Evolutionary conservation across 2,888 invertebrate genomes (phyloP).

Genomic region (Dasypolia templi): DNA sequence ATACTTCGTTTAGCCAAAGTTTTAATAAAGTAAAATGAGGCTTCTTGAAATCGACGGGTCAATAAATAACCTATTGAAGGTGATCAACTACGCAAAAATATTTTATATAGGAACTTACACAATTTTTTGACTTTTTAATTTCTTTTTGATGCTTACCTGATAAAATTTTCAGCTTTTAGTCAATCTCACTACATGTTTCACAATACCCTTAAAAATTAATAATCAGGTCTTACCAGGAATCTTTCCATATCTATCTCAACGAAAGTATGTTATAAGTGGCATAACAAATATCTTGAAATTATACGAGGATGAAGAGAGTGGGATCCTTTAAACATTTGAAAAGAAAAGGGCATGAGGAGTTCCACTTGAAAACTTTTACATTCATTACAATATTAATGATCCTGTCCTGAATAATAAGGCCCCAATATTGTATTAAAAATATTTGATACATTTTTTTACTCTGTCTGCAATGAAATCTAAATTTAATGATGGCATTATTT

Average conservation of each 20-base stretch:
- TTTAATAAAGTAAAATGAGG: no score
- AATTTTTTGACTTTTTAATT: no score
- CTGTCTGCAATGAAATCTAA: slow-evolving; percentile 15
- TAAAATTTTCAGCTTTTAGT: background rate
- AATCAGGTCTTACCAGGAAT: background rate
- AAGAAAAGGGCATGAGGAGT: no score
- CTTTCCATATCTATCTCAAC: no score
- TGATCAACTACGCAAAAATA: background rate
- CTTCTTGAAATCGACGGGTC: no score
- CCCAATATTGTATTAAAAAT: slow-evolving; percentile 23
- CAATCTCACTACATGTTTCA: background rate
- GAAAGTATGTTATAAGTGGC: slow-evolving; percentile 14
- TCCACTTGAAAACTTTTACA: slow-evolving; percentile 57
- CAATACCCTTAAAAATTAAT: no score
- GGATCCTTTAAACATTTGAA: no score
- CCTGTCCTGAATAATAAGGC: slow-evolving; percentile 50
- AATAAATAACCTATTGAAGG: background rate
- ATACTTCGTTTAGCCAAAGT: no score
- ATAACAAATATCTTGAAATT: slow-evolving; percentile 19
- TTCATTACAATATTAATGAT: slow-evolving; percentile 61
- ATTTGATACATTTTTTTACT: slow-evolving; percentile 12
- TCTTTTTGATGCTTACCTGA: background rate
- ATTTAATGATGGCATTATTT: slow-evolving; percentile 20
- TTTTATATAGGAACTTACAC: slow-evolving; percentile 10
- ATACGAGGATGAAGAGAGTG: slow-evolving; percentile 41